Base-by-base conservation (phyloP, 2,797 vertebrate genomes). In the Benthosema pterotum region DNA sequence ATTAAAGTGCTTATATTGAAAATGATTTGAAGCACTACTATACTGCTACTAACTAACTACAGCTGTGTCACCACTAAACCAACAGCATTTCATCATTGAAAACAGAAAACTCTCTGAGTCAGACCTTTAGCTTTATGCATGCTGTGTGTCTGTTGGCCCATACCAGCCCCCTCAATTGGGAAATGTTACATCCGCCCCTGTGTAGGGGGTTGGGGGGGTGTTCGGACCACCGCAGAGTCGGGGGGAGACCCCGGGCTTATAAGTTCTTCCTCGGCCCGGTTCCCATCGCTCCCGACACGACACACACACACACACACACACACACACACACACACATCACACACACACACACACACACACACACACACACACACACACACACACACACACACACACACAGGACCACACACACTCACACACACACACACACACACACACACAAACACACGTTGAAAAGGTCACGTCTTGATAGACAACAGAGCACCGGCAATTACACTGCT, bases 401-500 rank as follows among this genome's bases (percentile, higher is more conserved):
- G n/a, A n/a, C n/a, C n/a, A n/a, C n/a, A n/a, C n/a, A n/a, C n/a
- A n/a, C n/a, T n/a, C 89, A 86, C 81, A 90, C 85, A 22, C 77
- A 71, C 85, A 83, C 22, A 68, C 77, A 71, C 85, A 83, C 22
- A 68, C 77, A 71, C 85, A 83, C 22, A 68, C 77, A 71, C 85
- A 83, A 2, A 25, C 89, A 86, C 81, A 90, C 85, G 87, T 87
- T 89, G 80, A 81, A 89, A 90, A 90, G 91, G 86, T 90, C 86
- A 89, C 66, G 83, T 75, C 84, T 88, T 92, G 91, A 91, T 89
- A 87, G 91, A 91, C 89, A 90, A 88, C 91, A 92, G 91, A 92
- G 90, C 90, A 84, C 86, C 82, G 72, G 84, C 89, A 91, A 92
- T 92, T 92, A 91, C 25, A 16, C 77, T 82, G 86, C 79, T 84